Evolutionary conservation across 2,797 vertebrate species (phyloP).

Genomic region (Lagodon rhomboides): DNA sequence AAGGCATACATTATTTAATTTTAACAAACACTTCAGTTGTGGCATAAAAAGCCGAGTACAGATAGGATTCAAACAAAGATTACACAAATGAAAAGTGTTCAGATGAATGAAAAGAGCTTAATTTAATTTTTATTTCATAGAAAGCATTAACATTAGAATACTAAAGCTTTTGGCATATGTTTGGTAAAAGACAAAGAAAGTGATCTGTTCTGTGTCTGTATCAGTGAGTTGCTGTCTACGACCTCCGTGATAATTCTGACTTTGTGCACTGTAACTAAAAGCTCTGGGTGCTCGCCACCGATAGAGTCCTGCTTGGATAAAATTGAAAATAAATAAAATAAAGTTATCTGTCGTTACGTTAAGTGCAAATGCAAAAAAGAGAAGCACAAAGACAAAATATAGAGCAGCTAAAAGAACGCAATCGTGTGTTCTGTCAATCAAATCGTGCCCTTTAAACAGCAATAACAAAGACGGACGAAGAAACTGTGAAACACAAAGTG

Average conservation of each 20-base stretch:
- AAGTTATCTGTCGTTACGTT: slow-evolving; percentile 17
- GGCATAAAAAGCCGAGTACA: slow-evolving; percentile 62
- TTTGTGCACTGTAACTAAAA: neutral
- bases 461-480: slow-evolving; percentile 44
- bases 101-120: slow-evolving; percentile 41
- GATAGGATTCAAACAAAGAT: slow-evolving; percentile 58
- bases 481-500: slow-evolving; percentile 41
- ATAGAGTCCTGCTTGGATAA: slow-evolving; percentile 10
- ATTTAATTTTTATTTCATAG: slow-evolving; percentile 31
- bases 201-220: neutral
- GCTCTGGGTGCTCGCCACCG: neutral
- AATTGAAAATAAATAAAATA: neutral
- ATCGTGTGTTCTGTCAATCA: slow-evolving; percentile 28
- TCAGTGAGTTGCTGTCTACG: slow-evolving; percentile 2
- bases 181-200: slow-evolving; percentile 53
- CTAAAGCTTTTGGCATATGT: slow-evolving; percentile 48
- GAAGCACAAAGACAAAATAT: slow-evolving; percentile 27
- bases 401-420: slow-evolving; percentile 37
- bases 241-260: slow-evolving; percentile 5
- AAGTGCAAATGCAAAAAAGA: slow-evolving; percentile 36
- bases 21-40: slow-evolving; percentile 61
- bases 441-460: slow-evolving; percentile 43
- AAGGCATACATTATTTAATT: slow-evolving; percentile 52
- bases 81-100: slow-evolving; percentile 40
- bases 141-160: slow-evolving; percentile 67